Percentiles rank a stretch among this genome's conserved stretches.
These are phyloP conservation scores for Clinocottus analis DNA, from an alignment of 2,113 vertebrate genomes.

Conservation along the genomic window DNA sequence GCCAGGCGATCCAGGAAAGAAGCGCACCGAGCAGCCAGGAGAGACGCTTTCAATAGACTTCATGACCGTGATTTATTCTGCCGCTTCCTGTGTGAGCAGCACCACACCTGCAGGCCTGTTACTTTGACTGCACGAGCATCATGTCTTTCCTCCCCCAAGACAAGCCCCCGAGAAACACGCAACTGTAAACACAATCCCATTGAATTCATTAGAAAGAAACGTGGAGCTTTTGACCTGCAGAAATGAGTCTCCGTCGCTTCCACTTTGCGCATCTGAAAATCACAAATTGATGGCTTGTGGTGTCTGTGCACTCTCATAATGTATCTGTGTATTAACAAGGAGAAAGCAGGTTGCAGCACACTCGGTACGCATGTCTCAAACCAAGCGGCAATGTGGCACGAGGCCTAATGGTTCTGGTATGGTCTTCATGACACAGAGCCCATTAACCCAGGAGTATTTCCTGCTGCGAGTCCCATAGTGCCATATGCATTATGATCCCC, in stretches of 20 bases:
- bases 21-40: neutral
- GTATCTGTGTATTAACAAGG: slow-evolving; percentile 9
- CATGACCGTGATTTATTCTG: slow-evolving; percentile 19
- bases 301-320: slow-evolving; percentile 1
- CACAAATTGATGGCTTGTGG: slow-evolving; percentile 23
- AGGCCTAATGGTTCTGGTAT: slow-evolving; percentile 45
- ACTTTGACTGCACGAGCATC: slow-evolving; percentile 9
- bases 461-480: slow-evolving; percentile 6
- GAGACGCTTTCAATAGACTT: slow-evolving; percentile 37
- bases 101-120: slow-evolving; percentile 26
- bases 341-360: slow-evolving; percentile 7
- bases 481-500: neutral
- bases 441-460: slow-evolving; percentile 30
- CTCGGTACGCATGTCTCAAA: slow-evolving; percentile 13
- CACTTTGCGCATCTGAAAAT: neutral
- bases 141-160: slow-evolving; percentile 5
- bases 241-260: neutral
- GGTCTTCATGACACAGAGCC: slow-evolving; percentile 30
- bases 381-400: slow-evolving; percentile 6
- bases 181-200: neutral
- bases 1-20: slow-evolving; percentile 7
- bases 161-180: neutral
- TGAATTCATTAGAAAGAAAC: neutral
- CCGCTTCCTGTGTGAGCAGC: slow-evolving; percentile 24
- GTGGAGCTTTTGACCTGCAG: neutral